phyloP scores from a whole-genome alignment of 2,797 vertebrate species.

The Streptopelia turtur region DNA sequence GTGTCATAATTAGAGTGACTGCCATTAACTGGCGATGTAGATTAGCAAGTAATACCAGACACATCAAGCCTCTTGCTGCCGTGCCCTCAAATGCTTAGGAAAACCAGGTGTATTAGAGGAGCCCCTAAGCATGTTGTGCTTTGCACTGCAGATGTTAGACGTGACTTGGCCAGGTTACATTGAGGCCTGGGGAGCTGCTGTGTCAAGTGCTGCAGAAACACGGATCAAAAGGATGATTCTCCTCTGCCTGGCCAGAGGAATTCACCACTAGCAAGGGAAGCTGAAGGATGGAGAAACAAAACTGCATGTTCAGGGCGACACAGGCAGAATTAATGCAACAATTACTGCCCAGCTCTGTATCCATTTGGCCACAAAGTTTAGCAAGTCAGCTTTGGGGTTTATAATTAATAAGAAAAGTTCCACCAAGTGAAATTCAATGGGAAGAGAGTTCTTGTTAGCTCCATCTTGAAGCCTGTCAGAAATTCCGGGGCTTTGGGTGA shows the following conservation, averaged over 20 bases:
- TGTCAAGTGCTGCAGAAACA: not conserved
- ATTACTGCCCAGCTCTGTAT: not conserved
- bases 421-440: not conserved
- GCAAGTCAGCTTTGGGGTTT: not conserved
- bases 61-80: not conserved
- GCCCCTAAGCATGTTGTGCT: not conserved
- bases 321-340: not conserved
- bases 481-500: not conserved
- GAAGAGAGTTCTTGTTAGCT: not conserved
- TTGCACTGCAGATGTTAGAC: not conserved
- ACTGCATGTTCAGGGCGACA: not conserved
- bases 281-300: not conserved
- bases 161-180: not conserved
- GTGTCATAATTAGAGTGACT: conserved; percentile 14
- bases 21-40: not conserved
- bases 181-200: not conserved
- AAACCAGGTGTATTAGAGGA: not conserved
- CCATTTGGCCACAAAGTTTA: not conserved
- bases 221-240: accelerated
- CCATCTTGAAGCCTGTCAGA: not conserved
- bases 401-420: not conserved
- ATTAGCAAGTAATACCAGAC: not conserved
- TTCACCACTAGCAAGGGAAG: not conserved
- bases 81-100: not conserved
- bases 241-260: not conserved